These are phyloP conservation scores for Apotomis capreana DNA, from an alignment of 2,888 invertebrate genomes.

Conservation along the genomic window DNA sequence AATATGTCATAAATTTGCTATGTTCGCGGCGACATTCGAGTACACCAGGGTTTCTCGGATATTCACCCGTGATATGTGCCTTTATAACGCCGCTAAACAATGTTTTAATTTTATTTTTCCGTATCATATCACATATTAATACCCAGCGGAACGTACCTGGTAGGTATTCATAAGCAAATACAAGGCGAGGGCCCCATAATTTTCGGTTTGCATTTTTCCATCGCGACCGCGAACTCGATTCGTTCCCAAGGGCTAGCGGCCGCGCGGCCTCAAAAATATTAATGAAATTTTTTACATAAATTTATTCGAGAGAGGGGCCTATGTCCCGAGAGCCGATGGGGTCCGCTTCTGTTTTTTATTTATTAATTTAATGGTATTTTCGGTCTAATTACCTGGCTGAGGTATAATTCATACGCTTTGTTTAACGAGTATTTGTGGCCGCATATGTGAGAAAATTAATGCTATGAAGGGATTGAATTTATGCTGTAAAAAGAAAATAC, in stretches of 20 bases:
- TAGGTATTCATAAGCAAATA: slow-evolving; percentile 82
- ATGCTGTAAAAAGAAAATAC: too few species aligned
- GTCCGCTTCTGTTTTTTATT: slow-evolving; percentile 80
- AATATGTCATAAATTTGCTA: slow-evolving; percentile 24
- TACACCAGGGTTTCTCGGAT: slow-evolving; percentile 15
- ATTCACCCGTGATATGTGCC: slow-evolving; percentile 26
- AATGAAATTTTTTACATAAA: slow-evolving; percentile 84
- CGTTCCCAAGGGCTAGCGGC: slow-evolving; percentile 80
- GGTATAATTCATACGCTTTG: slow-evolving; percentile 80
- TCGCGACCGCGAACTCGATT: slow-evolving; percentile 83
- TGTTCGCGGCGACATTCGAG: slow-evolving; percentile 18
- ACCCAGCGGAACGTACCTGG: slow-evolving; percentile 65
- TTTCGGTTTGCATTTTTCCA: slow-evolving; percentile 84
- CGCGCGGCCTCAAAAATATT: slow-evolving; percentile 82
- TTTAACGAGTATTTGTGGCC: slow-evolving; percentile 70
- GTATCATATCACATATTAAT: slow-evolving; percentile 71
- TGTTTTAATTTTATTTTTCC: slow-evolving; percentile 73
- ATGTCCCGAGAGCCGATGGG: slow-evolving; percentile 71
- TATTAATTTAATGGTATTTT: slow-evolving; percentile 84
- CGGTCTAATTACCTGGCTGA: slow-evolving; percentile 82
- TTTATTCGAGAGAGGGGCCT: slow-evolving; percentile 82
- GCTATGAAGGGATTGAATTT: slow-evolving; percentile 34
- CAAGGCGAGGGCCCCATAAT: slow-evolving; percentile 82
- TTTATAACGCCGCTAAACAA: slow-evolving; percentile 55
- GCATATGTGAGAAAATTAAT: slow-evolving; percentile 61